These are phyloP conservation scores for Calvadosia cruxmelitensis DNA, from an alignment of 30 jellyfish, hydroid and myxozoan species.

Conservation along the genomic window DNA sequence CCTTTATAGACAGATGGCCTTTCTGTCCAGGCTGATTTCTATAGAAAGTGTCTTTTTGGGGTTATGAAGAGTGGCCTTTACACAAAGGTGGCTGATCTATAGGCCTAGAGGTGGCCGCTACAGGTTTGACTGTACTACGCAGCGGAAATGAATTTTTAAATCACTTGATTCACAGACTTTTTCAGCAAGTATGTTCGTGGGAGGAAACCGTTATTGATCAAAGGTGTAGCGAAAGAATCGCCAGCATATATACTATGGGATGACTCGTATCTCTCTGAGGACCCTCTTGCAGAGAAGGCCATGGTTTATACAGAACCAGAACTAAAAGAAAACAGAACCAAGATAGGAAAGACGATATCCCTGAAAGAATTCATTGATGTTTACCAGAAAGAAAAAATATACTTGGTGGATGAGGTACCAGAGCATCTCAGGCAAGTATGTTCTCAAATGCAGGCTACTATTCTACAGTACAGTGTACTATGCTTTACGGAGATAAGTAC, in stretches of 20 bases:
- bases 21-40: no score
- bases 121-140: no score
- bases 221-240: constrained; percentile 53
- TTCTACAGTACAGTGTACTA: no score
- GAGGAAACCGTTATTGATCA: constrained; percentile 57
- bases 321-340: constrained; percentile 52
- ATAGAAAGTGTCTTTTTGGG: no score
- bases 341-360: constrained; percentile 43
- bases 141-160: background rate
- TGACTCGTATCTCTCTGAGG: constrained; percentile 51
- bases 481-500: no score
- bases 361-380: constrained; percentile 50
- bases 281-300: constrained; percentile 58
- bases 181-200: constrained; percentile 55
- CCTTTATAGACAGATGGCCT: no score
- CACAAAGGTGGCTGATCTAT: no score
- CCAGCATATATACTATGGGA: constrained; percentile 76
- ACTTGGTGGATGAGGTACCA: constrained; percentile 86
- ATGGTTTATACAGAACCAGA: constrained; percentile 57
- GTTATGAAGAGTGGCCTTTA: no score
- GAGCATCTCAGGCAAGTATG: constrained; percentile 57
- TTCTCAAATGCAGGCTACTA: no score
- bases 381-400: constrained; percentile 40
- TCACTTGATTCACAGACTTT: constrained; percentile 29
- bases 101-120: no score